phyloP scores from a whole-genome alignment of 2,888 invertebrate genomes.

The Acleris literana region DNA sequence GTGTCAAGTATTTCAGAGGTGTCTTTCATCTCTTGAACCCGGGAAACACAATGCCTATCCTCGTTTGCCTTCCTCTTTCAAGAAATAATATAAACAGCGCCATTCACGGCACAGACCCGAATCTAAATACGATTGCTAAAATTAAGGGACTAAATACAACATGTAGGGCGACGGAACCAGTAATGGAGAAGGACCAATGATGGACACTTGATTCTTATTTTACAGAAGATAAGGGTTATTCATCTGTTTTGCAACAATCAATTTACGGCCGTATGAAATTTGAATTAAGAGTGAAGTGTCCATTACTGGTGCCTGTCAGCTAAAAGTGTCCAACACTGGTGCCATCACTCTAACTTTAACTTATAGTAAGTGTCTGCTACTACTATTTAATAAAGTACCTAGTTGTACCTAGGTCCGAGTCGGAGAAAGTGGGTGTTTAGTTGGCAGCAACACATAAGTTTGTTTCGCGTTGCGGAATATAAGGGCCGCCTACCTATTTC shows the following conservation, averaged over 20 bases:
- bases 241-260: too few relatives aligned
- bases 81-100: constrained; percentile 39
- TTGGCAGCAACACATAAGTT: constrained; percentile 46
- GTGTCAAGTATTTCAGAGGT: constrained; percentile 45
- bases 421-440: constrained; percentile 50
- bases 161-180: too few relatives aligned
- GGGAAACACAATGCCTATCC: constrained; percentile 39
- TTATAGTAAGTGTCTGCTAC: too few relatives aligned
- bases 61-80: constrained; percentile 29
- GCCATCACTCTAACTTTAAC: too few relatives aligned
- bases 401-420: constrained; percentile 42
- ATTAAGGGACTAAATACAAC: constrained; percentile 42
- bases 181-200: too few relatives aligned
- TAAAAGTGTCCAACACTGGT: too few relatives aligned
- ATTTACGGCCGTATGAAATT: too few relatives aligned
- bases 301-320: too few relatives aligned
- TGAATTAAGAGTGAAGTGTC: too few relatives aligned
- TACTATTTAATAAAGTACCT: constrained; percentile 60
- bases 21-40: constrained; percentile 35
- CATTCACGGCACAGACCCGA: constrained; percentile 43
- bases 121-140: constrained; percentile 51
- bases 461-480: constrained; percentile 42
- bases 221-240: too few relatives aligned
- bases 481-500: constrained; percentile 35
- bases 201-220: too few relatives aligned